Base-by-base conservation (phyloP, 2,113 vertebrate genomes). In the Oncorhynchus gorbuscha region DNA sequence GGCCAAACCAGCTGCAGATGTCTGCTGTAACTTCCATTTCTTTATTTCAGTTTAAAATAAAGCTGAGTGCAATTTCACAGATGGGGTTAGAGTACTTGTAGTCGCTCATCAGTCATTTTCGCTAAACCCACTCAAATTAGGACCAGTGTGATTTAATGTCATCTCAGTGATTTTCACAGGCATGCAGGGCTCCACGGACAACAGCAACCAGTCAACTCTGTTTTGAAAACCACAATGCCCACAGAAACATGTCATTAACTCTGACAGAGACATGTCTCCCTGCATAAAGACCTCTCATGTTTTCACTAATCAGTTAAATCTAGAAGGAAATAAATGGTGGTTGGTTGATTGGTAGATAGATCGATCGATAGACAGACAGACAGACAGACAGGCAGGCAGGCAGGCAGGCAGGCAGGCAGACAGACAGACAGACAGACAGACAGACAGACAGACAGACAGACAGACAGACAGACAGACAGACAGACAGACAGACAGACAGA, bases 1-100 rank as follows among this genome's bases (percentile, higher is more conserved):
- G 20, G 9, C 12, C 28, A 70, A 76, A 76, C 75, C 51, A 39
- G 75, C 28, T 26, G 24, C 75, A 76, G 75, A 76, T 76, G 67
- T 70, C 75, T 18, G 30, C 66, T 18, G 67, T 76, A 70, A 61
- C 74, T 24, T 30, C 32, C 11, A 55, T 76, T 70, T 39, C 49
- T 76, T 76, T 30, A 62, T 70, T 76, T 70, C 1, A n/a, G 75
- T 69, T 76, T 61, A 70, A 76, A 76, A 70, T 69, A 76, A 69
- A 69, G 66, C 55, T 4, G 12, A 61, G 67, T 35, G 30, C 75
- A 18, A 58, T 70, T 70, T 76, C 74, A 48, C 74, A 20, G 55
- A n/a, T n/a, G 11, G n/a, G 58, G 75, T 82, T 58, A 35, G 18
- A 65, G 78, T 78, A 72, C 73, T 49, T 39, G 69, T 59, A 49